A percentile compares a stretch with the other conserved stretches of the same genome.
Conservation (phyloP, 1,140 invertebrate species). For the Asobara japonica region DNA sequence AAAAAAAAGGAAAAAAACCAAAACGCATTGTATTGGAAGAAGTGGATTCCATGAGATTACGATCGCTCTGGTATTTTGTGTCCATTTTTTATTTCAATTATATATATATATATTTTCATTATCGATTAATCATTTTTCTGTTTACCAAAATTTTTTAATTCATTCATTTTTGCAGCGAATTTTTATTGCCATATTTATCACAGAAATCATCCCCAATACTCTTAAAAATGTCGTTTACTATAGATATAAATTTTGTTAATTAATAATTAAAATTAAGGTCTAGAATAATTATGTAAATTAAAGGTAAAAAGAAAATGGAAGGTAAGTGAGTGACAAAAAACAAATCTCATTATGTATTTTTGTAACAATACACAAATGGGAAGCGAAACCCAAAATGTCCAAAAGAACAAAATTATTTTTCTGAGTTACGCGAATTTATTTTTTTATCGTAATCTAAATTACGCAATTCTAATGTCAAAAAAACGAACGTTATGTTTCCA, state of each 20-base stretch:
- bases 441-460: no score
- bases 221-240: slow-evolving; percentile 21
- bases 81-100: slow-evolving; percentile 20
- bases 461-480: no score
- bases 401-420: no score
- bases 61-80: slow-evolving; percentile 48
- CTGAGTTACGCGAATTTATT: no score
- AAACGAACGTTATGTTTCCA: no score
- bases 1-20: no score
- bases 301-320: slow-evolving; percentile 9
- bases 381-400: no score
- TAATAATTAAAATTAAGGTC: neutral
- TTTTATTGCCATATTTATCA: slow-evolving; percentile 38
- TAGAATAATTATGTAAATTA: slow-evolving; percentile 19
- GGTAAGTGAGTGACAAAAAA: slow-evolving; percentile 24
- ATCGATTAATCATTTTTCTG: slow-evolving; percentile 1
- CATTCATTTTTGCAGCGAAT: neutral
- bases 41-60: slow-evolving; percentile 46
- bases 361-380: no score
- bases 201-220: slow-evolving; percentile 63
- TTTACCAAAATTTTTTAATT: slow-evolving; percentile 18
- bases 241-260: slow-evolving; percentile 1
- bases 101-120: slow-evolving; percentile 15
- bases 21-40: no score
- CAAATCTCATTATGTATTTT: slow-evolving; percentile 1